Conservation (phyloP, 2,888 invertebrate species). For the Oligia fasciuncula region DNA sequence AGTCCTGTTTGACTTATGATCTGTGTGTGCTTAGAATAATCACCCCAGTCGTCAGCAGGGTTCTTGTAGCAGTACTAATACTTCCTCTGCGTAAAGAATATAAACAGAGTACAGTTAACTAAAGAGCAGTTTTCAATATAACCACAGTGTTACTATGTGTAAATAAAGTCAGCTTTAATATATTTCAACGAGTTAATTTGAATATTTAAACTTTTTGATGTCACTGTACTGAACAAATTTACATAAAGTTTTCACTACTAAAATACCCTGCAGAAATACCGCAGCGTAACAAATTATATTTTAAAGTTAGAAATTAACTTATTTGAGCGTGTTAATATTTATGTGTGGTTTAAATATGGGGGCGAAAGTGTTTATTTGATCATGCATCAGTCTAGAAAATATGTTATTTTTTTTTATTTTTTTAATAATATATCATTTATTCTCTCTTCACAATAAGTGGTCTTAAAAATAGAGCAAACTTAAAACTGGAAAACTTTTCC, state of each 20-base stretch:
- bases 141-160: background rate
- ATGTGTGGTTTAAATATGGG: constrained; percentile 11
- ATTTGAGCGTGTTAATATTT: constrained; percentile 34
- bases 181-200: constrained; percentile 40
- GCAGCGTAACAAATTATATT: constrained; percentile 39
- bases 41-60: background rate
- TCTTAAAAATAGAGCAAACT: no score
- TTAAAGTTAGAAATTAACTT: constrained; percentile 38
- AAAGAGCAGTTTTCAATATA: background rate
- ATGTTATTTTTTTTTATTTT: no score
- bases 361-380: constrained; percentile 5
- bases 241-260: constrained; percentile 54
- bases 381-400: background rate
- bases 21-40: background rate
- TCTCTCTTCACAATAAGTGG: no score
- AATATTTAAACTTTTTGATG: constrained; percentile 47
- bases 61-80: background rate
- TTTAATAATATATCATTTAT: no score
- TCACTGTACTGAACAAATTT: constrained; percentile 45
- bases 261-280: constrained; percentile 27
- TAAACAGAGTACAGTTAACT: background rate
- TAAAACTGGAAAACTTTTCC: no score
- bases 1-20: background rate
- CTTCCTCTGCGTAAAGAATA: background rate
- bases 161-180: constrained; percentile 23